These are phyloP conservation scores for Rhagologus leucostigma DNA, from an alignment of 2,113 vertebrate species.

Conservation along the genomic window DNA sequence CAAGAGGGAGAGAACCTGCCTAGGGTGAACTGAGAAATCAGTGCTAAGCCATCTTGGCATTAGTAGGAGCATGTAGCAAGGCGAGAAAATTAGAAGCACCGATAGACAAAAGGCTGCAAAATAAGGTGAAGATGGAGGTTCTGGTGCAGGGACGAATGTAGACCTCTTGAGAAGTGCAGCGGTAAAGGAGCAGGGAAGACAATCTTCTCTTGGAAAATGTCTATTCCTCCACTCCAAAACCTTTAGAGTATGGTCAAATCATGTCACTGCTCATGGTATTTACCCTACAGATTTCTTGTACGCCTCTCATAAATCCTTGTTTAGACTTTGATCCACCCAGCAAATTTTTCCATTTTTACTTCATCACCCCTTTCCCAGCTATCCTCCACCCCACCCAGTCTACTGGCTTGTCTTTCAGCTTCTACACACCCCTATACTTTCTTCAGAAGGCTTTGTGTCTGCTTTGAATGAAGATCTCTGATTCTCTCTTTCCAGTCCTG, in stretches of 20 bases:
- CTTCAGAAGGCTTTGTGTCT: not conserved
- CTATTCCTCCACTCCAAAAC: not conserved
- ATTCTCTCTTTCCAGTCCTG: not conserved
- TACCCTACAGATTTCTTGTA: not conserved
- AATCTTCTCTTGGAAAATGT: not conserved
- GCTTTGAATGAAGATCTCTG: not conserved
- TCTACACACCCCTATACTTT: not conserved
- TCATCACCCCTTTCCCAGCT: not conserved
- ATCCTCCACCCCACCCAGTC: not conserved
- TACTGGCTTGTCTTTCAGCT: not conserved
- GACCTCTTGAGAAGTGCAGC: not conserved
- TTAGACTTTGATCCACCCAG: conserved; percentile 25
- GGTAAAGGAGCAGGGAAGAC: not conserved
- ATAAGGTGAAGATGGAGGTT: not conserved
- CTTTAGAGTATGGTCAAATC: not conserved
- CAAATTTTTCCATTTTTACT: conserved; percentile 8
- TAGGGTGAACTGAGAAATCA: not conserved
- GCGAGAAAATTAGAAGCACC: not conserved
- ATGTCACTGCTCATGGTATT: not conserved
- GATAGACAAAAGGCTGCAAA: not conserved
- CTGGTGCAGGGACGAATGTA: not conserved
- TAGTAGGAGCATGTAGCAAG: not conserved
- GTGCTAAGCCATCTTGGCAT: not conserved
- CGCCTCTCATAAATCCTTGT: not conserved
- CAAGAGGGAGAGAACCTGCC: not conserved